Percentiles rank a stretch among this genome's conserved stretches.
Conservation (phyloP, 2,113 vertebrate species). For the Nansenia antarctica region DNA sequence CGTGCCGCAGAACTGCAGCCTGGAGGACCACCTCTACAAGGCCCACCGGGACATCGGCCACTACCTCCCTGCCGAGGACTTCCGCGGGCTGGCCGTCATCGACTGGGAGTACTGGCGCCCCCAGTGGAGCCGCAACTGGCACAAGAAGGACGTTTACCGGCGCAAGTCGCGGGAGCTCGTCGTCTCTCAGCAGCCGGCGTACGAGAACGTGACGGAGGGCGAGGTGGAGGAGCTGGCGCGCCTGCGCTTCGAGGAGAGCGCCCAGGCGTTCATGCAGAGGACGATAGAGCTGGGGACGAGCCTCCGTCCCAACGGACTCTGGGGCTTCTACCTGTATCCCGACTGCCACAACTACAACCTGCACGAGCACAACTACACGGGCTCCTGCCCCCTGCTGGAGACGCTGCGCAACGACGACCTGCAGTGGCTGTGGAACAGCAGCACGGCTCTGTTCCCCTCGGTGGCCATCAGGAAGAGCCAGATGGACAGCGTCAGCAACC, state of each 20-base stretch:
- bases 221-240: constrained; percentile 72
- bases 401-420: constrained; percentile 79
- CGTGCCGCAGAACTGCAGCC: constrained; percentile 78
- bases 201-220: constrained; percentile 68
- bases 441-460: constrained; percentile 78
- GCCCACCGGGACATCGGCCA: constrained; percentile 70
- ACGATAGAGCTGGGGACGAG: constrained; percentile 76
- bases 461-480: constrained; percentile 70
- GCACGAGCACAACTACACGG: constrained; percentile 71
- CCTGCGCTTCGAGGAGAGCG: constrained; percentile 78
- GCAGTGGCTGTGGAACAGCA: constrained; percentile 83
- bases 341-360: constrained; percentile 86
- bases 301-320: constrained; percentile 74
- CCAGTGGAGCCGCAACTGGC: constrained; percentile 78
- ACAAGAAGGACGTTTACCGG: constrained; percentile 75
- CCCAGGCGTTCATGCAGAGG: constrained; percentile 79
- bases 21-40: constrained; percentile 78
- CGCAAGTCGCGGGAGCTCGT: constrained; percentile 72
- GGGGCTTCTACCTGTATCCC: constrained; percentile 83
- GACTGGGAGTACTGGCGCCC: constrained; percentile 82
- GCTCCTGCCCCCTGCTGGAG: constrained; percentile 76
- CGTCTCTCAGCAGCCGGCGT: constrained; percentile 55
- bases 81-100: constrained; percentile 76
- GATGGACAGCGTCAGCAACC: constrained; percentile 64
- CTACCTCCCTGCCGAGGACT: constrained; percentile 77